Evolutionary conservation across 92 coral and sea anemone genomes (phyloP).

Genomic region (Heliopora coerulea): DNA sequence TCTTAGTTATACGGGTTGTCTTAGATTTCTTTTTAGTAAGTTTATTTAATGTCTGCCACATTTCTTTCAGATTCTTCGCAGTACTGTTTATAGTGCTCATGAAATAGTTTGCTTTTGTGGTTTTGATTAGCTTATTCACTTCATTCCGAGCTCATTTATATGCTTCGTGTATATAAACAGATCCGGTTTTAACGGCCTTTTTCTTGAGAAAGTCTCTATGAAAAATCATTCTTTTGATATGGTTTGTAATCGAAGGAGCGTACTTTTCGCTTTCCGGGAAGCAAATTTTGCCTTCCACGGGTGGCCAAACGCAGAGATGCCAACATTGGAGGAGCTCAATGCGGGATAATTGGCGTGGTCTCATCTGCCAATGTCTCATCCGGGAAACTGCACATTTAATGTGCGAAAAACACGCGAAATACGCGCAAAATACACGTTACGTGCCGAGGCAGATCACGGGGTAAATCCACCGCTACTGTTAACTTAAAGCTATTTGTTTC

Average conservation of each 20-base stretch:
- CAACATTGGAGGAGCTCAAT: no score
- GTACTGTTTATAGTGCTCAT: not conserved
- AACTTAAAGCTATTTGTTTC: no score
- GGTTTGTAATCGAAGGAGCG: not conserved
- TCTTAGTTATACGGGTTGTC: not conserved
- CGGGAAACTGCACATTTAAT: no score
- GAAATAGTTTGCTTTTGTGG: not conserved
- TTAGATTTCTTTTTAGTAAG: not conserved
- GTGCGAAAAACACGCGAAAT: no score
- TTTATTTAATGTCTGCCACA: not conserved
- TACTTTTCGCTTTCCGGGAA: not conserved
- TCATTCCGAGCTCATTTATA: not conserved
- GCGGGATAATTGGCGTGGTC: no score
- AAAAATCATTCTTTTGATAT: not conserved
- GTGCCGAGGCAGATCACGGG: no score
- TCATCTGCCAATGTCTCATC: no score
- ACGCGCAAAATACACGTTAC: no score
- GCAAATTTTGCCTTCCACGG: no score
- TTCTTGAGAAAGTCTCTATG: constrained; percentile 1
- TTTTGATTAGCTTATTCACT: not conserved
- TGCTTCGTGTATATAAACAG: not conserved
- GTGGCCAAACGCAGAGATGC: no score
- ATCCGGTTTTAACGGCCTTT: not conserved
- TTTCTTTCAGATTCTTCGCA: not conserved
- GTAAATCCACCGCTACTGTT: no score